phyloP scores from a whole-genome alignment of 2,888 invertebrate genomes.

The Phengaris alcon region DNA sequence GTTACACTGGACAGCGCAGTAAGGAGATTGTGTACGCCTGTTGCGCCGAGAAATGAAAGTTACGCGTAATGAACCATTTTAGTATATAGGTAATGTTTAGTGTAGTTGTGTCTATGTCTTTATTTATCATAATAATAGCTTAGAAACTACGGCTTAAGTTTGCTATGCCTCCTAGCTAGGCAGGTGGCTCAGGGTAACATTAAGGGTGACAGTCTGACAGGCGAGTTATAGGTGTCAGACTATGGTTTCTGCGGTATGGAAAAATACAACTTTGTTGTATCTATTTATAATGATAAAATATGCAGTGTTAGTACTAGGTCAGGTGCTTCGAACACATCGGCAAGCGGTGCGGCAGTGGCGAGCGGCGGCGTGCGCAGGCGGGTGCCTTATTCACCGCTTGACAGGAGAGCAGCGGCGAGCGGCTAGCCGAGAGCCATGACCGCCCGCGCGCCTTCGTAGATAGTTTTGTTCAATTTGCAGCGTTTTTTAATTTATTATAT shows the following conservation, averaged over 20 bases:
- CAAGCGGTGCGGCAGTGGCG: too few species aligned
- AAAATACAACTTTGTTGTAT: neutral
- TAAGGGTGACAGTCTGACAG: constrained; percentile 7
- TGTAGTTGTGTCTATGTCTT: constrained; percentile 22
- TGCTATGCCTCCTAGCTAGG: constrained; percentile 1
- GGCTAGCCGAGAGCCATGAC: too few species aligned
- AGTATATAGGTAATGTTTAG: constrained; percentile 42
- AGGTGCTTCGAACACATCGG: too few species aligned
- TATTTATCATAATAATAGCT: constrained; percentile 24
- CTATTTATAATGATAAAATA: neutral
- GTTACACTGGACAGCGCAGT: constrained; percentile 40
- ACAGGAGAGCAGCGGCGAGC: too few species aligned
- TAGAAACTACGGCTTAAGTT: neutral
- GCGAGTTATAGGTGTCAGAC: neutral
- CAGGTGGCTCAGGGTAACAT: constrained; percentile 11
- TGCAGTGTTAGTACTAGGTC: neutral
- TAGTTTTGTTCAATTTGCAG: too few species aligned
- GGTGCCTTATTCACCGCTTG: too few species aligned
- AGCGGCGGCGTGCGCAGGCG: too few species aligned
- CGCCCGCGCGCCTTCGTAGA: too few species aligned
- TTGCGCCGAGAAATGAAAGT: constrained; percentile 61
- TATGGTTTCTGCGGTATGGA: neutral
- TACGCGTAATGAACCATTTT: constrained; percentile 49
- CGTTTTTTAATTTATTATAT: too few species aligned
- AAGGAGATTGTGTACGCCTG: constrained; percentile 57